These are phyloP conservation scores for Caenorhabditis afra DNA, from an alignment of 2,888 invertebrate species.

Conservation along the genomic window DNA sequence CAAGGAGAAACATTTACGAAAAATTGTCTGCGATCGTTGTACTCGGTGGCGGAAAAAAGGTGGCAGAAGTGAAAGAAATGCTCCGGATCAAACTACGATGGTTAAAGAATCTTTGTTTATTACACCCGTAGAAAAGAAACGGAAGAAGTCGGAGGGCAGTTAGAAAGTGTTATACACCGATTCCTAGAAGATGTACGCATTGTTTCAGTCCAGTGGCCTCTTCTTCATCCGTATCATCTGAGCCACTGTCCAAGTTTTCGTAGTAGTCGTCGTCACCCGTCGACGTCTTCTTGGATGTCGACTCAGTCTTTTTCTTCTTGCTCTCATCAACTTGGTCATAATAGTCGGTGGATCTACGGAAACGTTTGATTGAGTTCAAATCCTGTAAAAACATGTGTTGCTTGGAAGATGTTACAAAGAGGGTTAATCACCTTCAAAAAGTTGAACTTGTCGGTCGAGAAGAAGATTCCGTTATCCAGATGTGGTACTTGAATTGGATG, in stretches of 20 bases:
- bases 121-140: conserved; percentile 36
- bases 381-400: conserved; percentile 20
- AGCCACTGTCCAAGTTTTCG: conserved; percentile 52
- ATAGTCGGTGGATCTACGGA: conserved; percentile 58
- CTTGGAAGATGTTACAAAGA: background rate
- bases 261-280: conserved; percentile 61
- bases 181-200: conserved; percentile 64
- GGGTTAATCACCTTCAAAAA: conserved; percentile 52
- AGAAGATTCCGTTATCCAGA: conserved; percentile 62
- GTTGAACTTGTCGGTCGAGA: conserved; percentile 61
- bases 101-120: conserved; percentile 40
- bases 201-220: conserved; percentile 58
- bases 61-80: background rate
- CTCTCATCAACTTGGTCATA: conserved; percentile 59
- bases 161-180: conserved; percentile 42
- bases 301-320: conserved; percentile 9
- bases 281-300: conserved; percentile 9
- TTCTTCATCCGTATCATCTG: conserved; percentile 37
- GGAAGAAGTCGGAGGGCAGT: conserved; percentile 18
- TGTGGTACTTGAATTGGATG: conserved; percentile 59
- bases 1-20: conserved; percentile 50
- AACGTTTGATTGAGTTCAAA: conserved; percentile 52
- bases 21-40: conserved; percentile 53
- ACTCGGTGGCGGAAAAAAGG: conserved; percentile 32
- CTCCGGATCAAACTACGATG: conserved; percentile 1